A percentile compares a stretch with the other conserved stretches of the same genome.
Evolutionary conservation across 2,113 vertebrate genomes (phyloP).

Genomic region (Damaliscus lunatus): DNA sequence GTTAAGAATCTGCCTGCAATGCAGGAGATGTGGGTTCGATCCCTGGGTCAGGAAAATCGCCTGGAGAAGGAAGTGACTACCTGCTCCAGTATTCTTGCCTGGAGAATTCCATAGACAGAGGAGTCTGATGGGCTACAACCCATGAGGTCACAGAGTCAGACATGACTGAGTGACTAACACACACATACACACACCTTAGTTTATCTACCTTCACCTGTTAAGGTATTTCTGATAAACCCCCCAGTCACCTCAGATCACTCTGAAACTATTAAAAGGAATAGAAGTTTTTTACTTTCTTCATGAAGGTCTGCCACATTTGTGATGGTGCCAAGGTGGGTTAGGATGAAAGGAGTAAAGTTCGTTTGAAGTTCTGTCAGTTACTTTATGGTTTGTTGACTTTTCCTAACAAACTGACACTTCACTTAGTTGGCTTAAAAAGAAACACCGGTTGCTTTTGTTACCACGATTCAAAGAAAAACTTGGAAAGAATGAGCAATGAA

Average conservation of each 20-base stretch:
- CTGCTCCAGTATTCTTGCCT: neutral
- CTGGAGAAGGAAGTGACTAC: neutral
- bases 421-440: constrained; percentile 51
- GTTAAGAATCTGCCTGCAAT: neutral
- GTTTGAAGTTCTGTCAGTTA: constrained; percentile 62
- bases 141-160: neutral
- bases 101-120: neutral
- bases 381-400: constrained; percentile 65
- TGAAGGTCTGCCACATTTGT: neutral
- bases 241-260: neutral
- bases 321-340: constrained; percentile 10
- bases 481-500: neutral
- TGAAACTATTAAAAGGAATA: constrained; percentile 15
- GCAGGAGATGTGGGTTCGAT: accelerated
- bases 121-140: neutral
- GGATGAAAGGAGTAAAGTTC: constrained; percentile 60
- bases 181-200: neutral
- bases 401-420: constrained; percentile 30
- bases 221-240: constrained; percentile 31
- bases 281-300: neutral
- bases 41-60: neutral
- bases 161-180: neutral
- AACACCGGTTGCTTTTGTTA: neutral
- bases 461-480: constrained; percentile 25
- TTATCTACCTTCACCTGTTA: constrained; percentile 16